Evolutionary conservation across 2,888 invertebrate genomes (phyloP).

Genomic region (Ochropacha duplaris): DNA sequence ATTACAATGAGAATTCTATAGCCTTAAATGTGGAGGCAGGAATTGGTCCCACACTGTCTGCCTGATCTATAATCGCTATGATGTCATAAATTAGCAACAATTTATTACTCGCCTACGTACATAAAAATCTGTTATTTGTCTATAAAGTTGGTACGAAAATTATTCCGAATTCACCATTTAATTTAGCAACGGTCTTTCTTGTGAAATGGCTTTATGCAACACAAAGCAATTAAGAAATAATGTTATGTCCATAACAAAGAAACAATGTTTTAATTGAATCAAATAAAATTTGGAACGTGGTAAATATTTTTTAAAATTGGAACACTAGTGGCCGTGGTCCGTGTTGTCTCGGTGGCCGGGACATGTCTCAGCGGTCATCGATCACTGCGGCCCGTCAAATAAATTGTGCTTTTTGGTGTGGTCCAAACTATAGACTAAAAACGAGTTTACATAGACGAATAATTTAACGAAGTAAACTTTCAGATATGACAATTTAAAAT

Average conservation of each 20-base stretch:
- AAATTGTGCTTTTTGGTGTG: constrained; percentile 57
- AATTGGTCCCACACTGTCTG: constrained; percentile 75
- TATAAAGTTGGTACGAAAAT: constrained; percentile 1
- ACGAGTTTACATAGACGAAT: not conserved
- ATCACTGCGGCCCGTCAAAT: constrained; percentile 73
- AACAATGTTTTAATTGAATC: constrained; percentile 46
- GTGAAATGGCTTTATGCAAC: constrained; percentile 3
- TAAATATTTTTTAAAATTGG: constrained; percentile 52
- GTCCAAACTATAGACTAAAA: constrained; percentile 32
- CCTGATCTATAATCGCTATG: constrained; percentile 56
- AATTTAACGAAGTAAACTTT: not conserved
- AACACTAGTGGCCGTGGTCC: constrained; percentile 68
- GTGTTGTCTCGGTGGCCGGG: constrained; percentile 56
- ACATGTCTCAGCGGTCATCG: constrained; percentile 68
- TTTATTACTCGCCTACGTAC: constrained; percentile 26
- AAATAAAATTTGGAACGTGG: constrained; percentile 52
- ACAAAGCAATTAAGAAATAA: constrained; percentile 2
- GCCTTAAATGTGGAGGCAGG: constrained; percentile 51
- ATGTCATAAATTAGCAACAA: constrained; percentile 52
- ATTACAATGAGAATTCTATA: constrained; percentile 73
- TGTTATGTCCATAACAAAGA: constrained; percentile 19
- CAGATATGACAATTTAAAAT: constrained; percentile 11
- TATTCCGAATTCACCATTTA: not conserved
- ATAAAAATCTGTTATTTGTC: constrained; percentile 5
- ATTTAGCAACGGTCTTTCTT: constrained; percentile 3